phyloP scores from a whole-genome alignment of 2,888 invertebrate species.

The Oligia latruncula region DNA sequence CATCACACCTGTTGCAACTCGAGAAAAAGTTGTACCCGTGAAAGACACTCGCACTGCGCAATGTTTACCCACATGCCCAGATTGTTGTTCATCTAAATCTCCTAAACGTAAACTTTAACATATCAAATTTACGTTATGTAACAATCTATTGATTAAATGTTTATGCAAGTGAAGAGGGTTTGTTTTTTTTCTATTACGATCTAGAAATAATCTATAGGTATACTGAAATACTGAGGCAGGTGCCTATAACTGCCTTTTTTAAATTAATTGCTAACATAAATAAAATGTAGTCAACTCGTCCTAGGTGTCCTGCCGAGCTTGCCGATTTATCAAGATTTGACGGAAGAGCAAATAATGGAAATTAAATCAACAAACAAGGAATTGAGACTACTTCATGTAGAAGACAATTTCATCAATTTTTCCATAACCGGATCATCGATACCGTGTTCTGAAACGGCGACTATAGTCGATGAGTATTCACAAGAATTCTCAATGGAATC shows the following conservation, averaged over 20 bases:
- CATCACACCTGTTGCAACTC: conserved; percentile 78
- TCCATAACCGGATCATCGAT: conserved; percentile 47
- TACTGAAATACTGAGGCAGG: conserved; percentile 43
- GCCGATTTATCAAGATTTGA: conserved; percentile 78
- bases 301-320: conserved; percentile 81
- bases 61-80: conserved; percentile 74
- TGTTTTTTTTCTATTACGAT: conserved; percentile 46
- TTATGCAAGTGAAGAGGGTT: conserved; percentile 37
- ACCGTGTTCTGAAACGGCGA: conserved; percentile 51
- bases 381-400: conserved; percentile 53
- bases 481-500: conserved; percentile 53
- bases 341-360: conserved; percentile 72
- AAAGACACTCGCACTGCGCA: conserved; percentile 83
- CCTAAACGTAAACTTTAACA: conserved; percentile 56
- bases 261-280: conserved; percentile 62
- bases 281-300: conserved; percentile 78
- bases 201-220: conserved; percentile 23
- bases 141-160: conserved; percentile 58
- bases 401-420: conserved; percentile 53
- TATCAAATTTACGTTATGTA: conserved; percentile 42
- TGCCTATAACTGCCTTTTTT: conserved; percentile 36
- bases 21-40: conserved; percentile 77
- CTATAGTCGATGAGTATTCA: conserved; percentile 60
- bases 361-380: conserved; percentile 61
- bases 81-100: conserved; percentile 70